Conservation (phyloP, 2,113 vertebrate genomes). For the Eclectus roratus region DNA sequence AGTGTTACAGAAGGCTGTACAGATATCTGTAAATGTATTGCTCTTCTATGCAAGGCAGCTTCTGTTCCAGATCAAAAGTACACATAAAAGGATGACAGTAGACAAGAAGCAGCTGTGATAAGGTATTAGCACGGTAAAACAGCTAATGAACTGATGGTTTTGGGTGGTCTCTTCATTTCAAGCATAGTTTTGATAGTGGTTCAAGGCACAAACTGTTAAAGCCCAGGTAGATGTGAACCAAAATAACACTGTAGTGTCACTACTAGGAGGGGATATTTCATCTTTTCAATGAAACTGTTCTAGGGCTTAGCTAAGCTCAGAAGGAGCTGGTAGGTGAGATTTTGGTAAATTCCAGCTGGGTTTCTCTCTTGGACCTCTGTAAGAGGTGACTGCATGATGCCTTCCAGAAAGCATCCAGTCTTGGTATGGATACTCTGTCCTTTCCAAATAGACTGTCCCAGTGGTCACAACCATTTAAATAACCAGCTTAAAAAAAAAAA, state of each 20-base stretch:
- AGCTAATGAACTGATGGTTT: background rate
- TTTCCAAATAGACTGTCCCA: background rate
- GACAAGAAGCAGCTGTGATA: background rate
- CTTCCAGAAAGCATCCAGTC: background rate
- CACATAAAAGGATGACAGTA: background rate
- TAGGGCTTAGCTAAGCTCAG: background rate
- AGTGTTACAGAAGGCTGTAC: background rate
- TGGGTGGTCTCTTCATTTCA: background rate
- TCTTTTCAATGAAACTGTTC: background rate
- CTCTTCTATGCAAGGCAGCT: background rate
- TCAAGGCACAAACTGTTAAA: background rate
- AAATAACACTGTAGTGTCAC: background rate
- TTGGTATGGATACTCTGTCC: background rate
- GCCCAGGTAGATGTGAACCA: background rate
- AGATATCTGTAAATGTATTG: background rate
- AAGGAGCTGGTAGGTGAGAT: background rate
- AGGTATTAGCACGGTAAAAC: background rate
- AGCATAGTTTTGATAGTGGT: background rate
- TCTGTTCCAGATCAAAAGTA: background rate
- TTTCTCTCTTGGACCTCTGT: background rate
- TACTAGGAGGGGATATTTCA: background rate
- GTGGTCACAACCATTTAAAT: background rate
- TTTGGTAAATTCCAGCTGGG: background rate
- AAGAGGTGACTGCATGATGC: background rate
- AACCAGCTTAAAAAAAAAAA: background rate